A percentile compares a stretch with the other conserved stretches of the same genome.
Conservation (phyloP, 2,113 vertebrate genomes). For the Octodon degus region DNA sequence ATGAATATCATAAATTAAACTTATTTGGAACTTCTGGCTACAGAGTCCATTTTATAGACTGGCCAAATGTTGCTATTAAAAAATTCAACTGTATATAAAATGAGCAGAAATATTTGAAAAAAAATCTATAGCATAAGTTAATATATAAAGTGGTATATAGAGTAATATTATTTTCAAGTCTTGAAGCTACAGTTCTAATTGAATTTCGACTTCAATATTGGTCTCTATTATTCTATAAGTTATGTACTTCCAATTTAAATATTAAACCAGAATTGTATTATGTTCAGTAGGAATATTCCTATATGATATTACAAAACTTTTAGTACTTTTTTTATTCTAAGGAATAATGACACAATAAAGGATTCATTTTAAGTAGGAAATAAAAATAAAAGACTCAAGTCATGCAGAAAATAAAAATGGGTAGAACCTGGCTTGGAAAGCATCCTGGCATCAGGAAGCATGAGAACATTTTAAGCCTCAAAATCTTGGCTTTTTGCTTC, state of each 20-base stretch:
- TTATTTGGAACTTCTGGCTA: background rate
- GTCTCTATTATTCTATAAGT: background rate
- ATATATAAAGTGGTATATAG: background rate
- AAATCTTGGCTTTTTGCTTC: background rate
- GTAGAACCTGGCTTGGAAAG: constrained; percentile 15
- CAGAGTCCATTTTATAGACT: background rate
- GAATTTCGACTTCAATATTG: background rate
- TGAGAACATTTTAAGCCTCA: background rate
- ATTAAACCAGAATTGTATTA: constrained; percentile 23
- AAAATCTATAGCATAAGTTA: background rate
- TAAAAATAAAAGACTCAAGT: constrained; percentile 21
- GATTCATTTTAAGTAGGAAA: constrained; percentile 10
- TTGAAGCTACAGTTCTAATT: background rate
- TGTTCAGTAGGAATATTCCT: background rate
- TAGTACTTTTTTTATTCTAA: background rate
- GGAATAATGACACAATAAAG: background rate
- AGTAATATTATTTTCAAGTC: background rate
- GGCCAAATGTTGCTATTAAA: constrained; percentile 18
- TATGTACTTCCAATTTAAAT: constrained; percentile 1
- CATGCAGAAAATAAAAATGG: constrained; percentile 35
- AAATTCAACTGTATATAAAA: background rate
- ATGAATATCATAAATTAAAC: constrained; percentile 35
- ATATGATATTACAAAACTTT: background rate
- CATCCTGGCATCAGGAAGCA: background rate
- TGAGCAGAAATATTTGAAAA: background rate